Evolutionary conservation across 2,888 invertebrate genomes (phyloP).

Genomic region (Neoitamus cyanurus): DNA sequence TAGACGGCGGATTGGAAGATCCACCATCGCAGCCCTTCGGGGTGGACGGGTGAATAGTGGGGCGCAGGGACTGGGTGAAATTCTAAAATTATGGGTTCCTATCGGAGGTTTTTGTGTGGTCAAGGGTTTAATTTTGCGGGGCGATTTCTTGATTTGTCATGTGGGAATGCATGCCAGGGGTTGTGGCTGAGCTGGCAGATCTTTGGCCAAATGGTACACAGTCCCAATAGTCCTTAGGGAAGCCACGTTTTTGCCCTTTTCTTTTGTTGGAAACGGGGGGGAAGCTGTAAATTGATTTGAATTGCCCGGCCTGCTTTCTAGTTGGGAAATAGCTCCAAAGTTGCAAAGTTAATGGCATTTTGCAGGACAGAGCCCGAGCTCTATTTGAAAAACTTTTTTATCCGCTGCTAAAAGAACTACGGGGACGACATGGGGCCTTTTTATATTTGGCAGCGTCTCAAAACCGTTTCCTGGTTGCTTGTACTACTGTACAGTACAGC

Average conservation of each 20-base stretch:
- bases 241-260: neutral
- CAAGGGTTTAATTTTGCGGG: neutral
- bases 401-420: neutral
- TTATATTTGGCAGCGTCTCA: neutral
- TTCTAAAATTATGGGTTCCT: neutral
- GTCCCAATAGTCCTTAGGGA: neutral
- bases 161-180: neutral
- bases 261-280: neutral
- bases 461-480: neutral
- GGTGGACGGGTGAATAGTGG: neutral
- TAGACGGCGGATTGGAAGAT: neutral
- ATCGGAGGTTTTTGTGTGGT: neutral
- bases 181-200: neutral
- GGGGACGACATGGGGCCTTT: neutral
- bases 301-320: neutral
- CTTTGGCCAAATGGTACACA: neutral
- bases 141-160: constrained; percentile 1
- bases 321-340: neutral
- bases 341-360: neutral
- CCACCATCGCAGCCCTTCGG: neutral
- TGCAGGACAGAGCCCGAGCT: neutral
- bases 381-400: neutral
- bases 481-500: neutral
- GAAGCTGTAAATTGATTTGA: neutral
- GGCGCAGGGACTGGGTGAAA: neutral